Evolutionary conservation across 2,888 invertebrate species (phyloP).

Genomic region (Frankliniella intonsa): DNA sequence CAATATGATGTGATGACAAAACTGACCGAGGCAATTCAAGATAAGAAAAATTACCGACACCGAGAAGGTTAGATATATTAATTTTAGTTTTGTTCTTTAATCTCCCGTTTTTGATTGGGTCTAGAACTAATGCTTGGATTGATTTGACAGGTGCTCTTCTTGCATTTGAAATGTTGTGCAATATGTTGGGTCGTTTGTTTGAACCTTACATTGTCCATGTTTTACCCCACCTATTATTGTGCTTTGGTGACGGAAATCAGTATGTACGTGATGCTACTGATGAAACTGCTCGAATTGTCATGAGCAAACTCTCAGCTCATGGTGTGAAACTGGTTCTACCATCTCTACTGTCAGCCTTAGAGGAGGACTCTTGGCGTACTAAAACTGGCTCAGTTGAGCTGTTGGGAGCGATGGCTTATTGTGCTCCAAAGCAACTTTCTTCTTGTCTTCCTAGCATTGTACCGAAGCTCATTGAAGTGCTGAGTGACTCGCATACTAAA

Average conservation of each 20-base stretch:
- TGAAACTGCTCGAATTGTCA: slow-evolving; percentile 92
- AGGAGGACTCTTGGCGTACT: slow-evolving; percentile 98
- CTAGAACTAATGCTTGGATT: neutral
- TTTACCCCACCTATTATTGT: slow-evolving; percentile 86
- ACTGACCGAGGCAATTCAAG: slow-evolving; percentile 87
- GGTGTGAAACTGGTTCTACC: slow-evolving; percentile 97
- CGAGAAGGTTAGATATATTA: slow-evolving; percentile 70
- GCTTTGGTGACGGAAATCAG: slow-evolving; percentile 95
- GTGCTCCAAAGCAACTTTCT: slow-evolving; percentile 97
- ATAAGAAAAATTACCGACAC: slow-evolving; percentile 92
- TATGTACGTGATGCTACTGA: slow-evolving; percentile 95
- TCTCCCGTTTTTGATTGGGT: neutral
- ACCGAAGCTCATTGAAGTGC: slow-evolving; percentile 91
- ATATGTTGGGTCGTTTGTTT: slow-evolving; percentile 90
- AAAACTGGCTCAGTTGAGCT: slow-evolving; percentile 95
- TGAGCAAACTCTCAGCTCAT: slow-evolving; percentile 91
- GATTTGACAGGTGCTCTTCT: slow-evolving; percentile 72
- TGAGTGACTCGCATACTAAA: slow-evolving; percentile 95
- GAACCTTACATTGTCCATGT: slow-evolving; percentile 99
- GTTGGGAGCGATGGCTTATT: slow-evolving; percentile 96
- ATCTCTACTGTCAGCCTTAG: slow-evolving; percentile 82
- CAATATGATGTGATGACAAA: slow-evolving; percentile 94
- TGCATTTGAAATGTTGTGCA: slow-evolving; percentile 95
- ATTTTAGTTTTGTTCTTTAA: neutral
- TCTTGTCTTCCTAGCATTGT: slow-evolving; percentile 97